phyloP scores from a whole-genome alignment of 1,140 invertebrate species.

The Oedothorax gibbosus region DNA sequence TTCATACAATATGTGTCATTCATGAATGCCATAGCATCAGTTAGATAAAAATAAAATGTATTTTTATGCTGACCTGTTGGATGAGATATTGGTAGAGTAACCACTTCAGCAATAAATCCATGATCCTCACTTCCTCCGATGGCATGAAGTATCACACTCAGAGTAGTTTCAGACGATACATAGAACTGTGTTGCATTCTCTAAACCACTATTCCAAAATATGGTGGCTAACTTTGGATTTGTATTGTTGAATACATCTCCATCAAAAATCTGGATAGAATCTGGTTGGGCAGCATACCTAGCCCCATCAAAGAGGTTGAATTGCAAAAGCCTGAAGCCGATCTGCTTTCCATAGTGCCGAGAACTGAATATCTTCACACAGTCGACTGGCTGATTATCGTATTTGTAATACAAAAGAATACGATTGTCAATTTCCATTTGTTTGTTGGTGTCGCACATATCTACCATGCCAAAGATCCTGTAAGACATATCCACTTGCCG shows the following conservation, averaged over 20 bases:
- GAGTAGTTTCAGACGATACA: constrained; percentile 70
- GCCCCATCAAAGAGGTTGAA: constrained; percentile 95
- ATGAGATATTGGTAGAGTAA: constrained; percentile 88
- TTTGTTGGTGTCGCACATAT: constrained; percentile 96
- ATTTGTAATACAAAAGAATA: constrained; percentile 95
- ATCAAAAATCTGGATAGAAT: constrained; percentile 89
- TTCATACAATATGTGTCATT: no score
- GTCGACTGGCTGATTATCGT: constrained; percentile 94
- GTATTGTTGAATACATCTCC: constrained; percentile 89
- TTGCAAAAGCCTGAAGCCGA: constrained; percentile 90
- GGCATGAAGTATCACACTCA: constrained; percentile 93
- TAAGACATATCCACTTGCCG: constrained; percentile 90
- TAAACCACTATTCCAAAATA: constrained; percentile 43
- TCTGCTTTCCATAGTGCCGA: constrained; percentile 82
- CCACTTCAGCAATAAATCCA: constrained; percentile 97
- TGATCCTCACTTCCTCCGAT: constrained; percentile 92
- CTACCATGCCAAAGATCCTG: constrained; percentile 92
- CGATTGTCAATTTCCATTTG: constrained; percentile 90
- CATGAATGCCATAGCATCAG: not conserved
- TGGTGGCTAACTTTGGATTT: constrained; percentile 38
- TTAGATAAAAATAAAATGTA: not conserved
- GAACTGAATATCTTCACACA: constrained; percentile 98
- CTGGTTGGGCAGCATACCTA: constrained; percentile 80
- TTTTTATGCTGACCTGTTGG: constrained; percentile 26
- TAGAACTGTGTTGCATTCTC: constrained; percentile 55